These are phyloP conservation scores for Automeris io DNA, from an alignment of 2,888 invertebrate genomes.

Conservation along the genomic window DNA sequence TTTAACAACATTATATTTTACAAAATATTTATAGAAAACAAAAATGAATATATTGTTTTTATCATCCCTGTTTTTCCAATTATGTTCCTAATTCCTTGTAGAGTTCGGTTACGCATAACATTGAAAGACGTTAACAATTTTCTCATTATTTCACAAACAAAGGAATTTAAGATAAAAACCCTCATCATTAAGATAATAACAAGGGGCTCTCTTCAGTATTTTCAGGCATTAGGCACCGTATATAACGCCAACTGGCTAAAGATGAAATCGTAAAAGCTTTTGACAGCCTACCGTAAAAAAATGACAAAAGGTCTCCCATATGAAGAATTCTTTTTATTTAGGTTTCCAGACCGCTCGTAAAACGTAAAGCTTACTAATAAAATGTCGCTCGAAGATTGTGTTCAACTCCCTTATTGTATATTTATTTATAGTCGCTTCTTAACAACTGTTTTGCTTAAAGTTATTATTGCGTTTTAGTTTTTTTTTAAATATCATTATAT, in stretches of 20 bases:
- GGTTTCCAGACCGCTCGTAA: conserved; percentile 57
- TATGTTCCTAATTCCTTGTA: conserved; percentile 8
- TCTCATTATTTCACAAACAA: conserved; percentile 6
- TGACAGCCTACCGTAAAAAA: conserved; percentile 64
- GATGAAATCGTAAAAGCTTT: conserved; percentile 63
- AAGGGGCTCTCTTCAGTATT: conserved; percentile 20
- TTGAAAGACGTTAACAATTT: conserved; percentile 1
- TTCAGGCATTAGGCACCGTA: conserved; percentile 29
- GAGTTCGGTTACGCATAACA: neutral
- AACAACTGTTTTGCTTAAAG: too few species aligned
- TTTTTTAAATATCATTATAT: too few species aligned
- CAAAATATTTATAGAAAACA: too few species aligned
- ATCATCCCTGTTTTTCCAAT: neutral
- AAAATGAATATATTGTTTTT: too few species aligned
- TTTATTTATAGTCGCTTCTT: conserved; percentile 23
- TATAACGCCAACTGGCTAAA: conserved; percentile 32
- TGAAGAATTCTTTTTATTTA: conserved; percentile 65
- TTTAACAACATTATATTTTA: too few species aligned
- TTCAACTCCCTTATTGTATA: conserved; percentile 30
- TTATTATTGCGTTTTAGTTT: too few species aligned
- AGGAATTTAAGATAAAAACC: conserved; percentile 16
- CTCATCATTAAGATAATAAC: conserved; percentile 22
- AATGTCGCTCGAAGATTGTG: conserved; percentile 51
- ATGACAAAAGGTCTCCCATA: conserved; percentile 58
- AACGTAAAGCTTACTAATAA: conserved; percentile 55